Evolutionary conservation across 2,797 vertebrate genomes (phyloP).

Genomic region (Vespertilio murinus): DNA sequence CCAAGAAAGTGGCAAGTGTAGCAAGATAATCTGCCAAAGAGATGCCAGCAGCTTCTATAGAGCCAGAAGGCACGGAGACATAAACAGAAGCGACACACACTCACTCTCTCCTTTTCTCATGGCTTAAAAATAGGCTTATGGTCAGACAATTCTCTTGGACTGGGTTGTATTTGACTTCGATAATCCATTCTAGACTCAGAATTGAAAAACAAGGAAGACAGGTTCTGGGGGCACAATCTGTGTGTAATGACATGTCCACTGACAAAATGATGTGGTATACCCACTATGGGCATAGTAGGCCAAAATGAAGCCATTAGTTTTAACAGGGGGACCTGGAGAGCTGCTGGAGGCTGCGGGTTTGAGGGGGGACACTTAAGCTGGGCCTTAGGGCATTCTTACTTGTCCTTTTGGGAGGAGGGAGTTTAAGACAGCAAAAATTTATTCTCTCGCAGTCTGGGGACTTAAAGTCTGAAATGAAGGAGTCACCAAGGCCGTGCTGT

Average conservation of each 20-base stretch:
- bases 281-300: fast-evolving
- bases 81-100: neutral
- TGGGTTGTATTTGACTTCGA: neutral
- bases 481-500: neutral
- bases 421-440: neutral
- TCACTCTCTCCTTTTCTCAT: conserved; percentile 2
- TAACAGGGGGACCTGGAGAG: neutral
- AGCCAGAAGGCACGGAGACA: neutral
- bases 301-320: neutral
- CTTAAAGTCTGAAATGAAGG: neutral
- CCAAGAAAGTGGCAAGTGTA: conserved; percentile 56
- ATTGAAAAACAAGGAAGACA: neutral
- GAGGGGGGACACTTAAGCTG: neutral
- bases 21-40: conserved; percentile 23
- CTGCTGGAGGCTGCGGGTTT: neutral
- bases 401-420: neutral
- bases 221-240: neutral
- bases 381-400: neutral
- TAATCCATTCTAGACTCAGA: neutral
- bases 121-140: conserved; percentile 50
- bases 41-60: conserved; percentile 34
- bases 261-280: no score
- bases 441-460: neutral
- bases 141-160: neutral
- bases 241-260: neutral